Conservation (phyloP, 2,888 invertebrate species). For the Chymomyza amoena region DNA sequence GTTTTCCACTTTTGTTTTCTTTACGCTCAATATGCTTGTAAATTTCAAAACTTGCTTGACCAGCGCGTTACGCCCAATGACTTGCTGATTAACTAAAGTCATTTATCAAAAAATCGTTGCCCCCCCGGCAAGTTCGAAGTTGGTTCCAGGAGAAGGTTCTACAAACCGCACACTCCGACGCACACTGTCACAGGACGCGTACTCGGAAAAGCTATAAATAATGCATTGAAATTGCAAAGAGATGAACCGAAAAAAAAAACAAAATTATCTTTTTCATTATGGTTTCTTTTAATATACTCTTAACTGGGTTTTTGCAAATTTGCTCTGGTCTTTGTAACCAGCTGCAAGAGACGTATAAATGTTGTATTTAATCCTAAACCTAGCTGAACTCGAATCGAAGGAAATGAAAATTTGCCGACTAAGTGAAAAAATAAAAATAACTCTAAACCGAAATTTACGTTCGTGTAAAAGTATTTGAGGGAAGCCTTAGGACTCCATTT, state of each 20-base stretch:
- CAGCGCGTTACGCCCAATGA: constrained; percentile 12
- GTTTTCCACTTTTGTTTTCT: neutral
- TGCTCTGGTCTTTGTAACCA: neutral
- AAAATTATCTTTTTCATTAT: constrained; percentile 7
- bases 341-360: no score
- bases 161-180: no score
- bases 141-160: neutral
- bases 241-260: constrained; percentile 13
- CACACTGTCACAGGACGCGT: neutral
- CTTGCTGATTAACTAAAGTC: constrained; percentile 55
- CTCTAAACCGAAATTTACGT: no score
- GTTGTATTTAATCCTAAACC: no score
- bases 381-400: no score
- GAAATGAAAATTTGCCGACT: no score
- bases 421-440: no score
- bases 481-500: neutral
- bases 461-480: no score
- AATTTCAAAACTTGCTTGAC: neutral
- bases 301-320: neutral
- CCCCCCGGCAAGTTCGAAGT: constrained; percentile 8
- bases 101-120: constrained; percentile 63
- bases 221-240: constrained; percentile 43
- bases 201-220: constrained; percentile 48
- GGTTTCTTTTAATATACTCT: constrained; percentile 9
- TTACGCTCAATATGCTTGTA: neutral